Conservation (phyloP, 23 tunicate genomes). For the Halocynthia roretzi region DNA sequence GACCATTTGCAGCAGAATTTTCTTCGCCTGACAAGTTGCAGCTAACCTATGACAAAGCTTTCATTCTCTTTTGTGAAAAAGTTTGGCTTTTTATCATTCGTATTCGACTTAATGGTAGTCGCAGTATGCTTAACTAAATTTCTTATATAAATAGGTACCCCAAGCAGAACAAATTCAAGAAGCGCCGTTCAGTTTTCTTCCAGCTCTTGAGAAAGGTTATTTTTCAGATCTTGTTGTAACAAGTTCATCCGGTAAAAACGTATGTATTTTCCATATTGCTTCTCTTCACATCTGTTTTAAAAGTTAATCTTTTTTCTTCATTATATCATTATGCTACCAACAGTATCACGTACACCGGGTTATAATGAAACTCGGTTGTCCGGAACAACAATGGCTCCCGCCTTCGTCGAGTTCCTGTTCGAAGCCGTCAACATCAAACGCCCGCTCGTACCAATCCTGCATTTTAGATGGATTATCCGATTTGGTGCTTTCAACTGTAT, state of each 20-base stretch:
- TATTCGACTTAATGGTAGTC: not conserved
- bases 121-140: not conserved
- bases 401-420: not conserved
- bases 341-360: constrained; percentile 2
- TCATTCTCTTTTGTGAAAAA: not conserved
- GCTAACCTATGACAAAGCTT: constrained; percentile 1
- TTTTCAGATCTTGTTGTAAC: constrained; percentile 4
- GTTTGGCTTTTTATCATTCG: not conserved
- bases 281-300: no score
- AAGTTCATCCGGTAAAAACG: constrained; percentile 9
- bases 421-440: no score
- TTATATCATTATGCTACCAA: not conserved
- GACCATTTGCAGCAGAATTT: constrained; percentile 12
- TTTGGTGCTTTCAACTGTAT: not conserved
- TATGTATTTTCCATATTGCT: not conserved
- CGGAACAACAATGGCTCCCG: not conserved
- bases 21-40: not conserved
- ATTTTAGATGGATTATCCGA: constrained; percentile 3
- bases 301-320: not conserved
- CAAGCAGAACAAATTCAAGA: constrained; percentile 10
- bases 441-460: not conserved
- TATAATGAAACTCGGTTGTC: constrained; percentile 1
- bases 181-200: not conserved
- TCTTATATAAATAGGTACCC: not conserved
- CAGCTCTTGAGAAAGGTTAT: constrained; percentile 5